Percentiles rank a stretch among this genome's conserved stretches.
These are phyloP conservation scores for Amphiprion percula DNA, from an alignment of 2,113 vertebrate species.

Conservation along the genomic window DNA sequence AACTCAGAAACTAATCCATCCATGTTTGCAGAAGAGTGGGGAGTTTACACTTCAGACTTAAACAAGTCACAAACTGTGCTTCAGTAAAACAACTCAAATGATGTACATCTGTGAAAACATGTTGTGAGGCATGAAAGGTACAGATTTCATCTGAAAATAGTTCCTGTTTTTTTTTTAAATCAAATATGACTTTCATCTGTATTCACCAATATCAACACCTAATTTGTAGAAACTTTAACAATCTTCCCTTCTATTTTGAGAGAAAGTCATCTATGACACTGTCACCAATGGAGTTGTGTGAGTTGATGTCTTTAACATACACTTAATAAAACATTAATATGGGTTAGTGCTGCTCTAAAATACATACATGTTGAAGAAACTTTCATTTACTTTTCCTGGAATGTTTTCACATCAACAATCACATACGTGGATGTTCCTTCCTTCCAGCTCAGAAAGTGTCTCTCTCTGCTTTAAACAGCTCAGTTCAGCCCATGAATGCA, in stretches of 20 bases:
- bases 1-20: not conserved
- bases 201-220: no score
- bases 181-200: no score
- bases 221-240: no score
- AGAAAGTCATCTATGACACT: no score
- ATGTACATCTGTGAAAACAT: not conserved
- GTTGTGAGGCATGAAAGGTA: not conserved
- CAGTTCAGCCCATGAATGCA: conserved; percentile 6
- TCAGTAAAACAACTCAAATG: not conserved
- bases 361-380: not conserved
- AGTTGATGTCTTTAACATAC: no score
- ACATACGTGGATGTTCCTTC: not conserved
- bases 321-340: no score
- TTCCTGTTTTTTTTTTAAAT: no score
- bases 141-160: not conserved
- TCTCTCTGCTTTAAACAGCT: not conserved
- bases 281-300: no score
- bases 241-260: no score
- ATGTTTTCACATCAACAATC: no score
- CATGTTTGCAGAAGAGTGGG: not conserved
- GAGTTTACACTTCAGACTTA: not conserved
- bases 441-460: conserved; percentile 24
- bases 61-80: not conserved
- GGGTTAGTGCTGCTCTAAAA: no score
- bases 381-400: not conserved